Evolutionary conservation across 2,113 vertebrate genomes (phyloP), one percentile per base, ranked within the genome.

Genomic region (Dunckerocampus dactyliophorus): DNA sequence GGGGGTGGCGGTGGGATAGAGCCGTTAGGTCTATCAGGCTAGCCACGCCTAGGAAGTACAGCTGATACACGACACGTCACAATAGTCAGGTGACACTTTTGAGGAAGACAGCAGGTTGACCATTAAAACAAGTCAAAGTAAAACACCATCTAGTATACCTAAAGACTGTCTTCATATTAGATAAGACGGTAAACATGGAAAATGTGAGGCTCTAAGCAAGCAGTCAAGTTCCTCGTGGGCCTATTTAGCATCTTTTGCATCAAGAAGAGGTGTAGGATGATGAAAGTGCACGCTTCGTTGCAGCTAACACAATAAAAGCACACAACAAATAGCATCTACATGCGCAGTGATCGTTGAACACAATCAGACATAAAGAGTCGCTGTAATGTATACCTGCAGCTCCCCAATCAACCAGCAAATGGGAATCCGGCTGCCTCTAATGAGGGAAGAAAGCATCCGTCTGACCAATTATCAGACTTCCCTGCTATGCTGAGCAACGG

Each of bases 391-490:
- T 68, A 72, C 74, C 71, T 75, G 81, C 77, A 82, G 39, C 39
- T 54, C n/a, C 28, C 16, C 8, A 10, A 20, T 56, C 34, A 80
- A 67, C 76, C 39, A 39, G 74, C 43, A 49, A 58, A 39, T 60
- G 72, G 19, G 74, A 81, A 81, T 83, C 58, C 2, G 67, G 75
- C 61, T 37, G 76, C 61, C 75, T 76, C 77, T 86, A 88, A 89
- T 85, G 82, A 89, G 83, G 66, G 69, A 77, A 76, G 78, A 71
- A 76, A 69, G 84, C 72, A 77, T 73, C 75, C 75, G 77, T 67
- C 79, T 8, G 53, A 83, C 82, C 85, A 89, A 88, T 89, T 88
- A 89, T 77, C 82, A 78, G 80, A 68, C 85, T 80, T 84, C 79
- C 83, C 85, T 75, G 84, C 81, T 87, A 43, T 43, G 84, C 77